Conservation (phyloP, 2,888 invertebrate species). For the Metallyticus violacea region DNA sequence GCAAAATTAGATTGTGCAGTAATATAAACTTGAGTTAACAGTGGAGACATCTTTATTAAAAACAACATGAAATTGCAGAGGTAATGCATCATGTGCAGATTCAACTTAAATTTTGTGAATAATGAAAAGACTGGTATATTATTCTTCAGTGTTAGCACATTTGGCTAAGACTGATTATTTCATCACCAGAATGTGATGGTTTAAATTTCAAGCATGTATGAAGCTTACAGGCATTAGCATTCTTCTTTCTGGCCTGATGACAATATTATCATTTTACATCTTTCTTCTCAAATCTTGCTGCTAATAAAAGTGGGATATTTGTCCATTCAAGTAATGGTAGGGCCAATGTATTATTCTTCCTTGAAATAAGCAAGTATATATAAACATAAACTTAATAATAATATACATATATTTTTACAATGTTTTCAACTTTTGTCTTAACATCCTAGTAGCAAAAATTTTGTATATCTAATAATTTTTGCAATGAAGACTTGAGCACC, state of each 20-base stretch:
- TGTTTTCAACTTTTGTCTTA: background rate
- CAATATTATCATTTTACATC: background rate
- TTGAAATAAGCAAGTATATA: background rate
- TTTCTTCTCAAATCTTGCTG: background rate
- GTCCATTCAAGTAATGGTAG: background rate
- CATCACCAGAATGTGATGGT: too few relatives aligned
- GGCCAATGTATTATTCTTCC: background rate
- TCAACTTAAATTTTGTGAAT: too few relatives aligned
- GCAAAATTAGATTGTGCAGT: background rate
- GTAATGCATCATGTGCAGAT: too few relatives aligned
- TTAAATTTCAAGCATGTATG: background rate
- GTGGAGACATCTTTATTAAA: too few relatives aligned
- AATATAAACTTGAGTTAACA: background rate
- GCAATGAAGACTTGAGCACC: background rate
- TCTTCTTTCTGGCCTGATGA: background rate
- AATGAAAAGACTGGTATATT: background rate
- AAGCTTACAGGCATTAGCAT: background rate
- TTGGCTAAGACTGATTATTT: background rate
- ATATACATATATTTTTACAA: conserved; percentile 4
- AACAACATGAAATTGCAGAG: too few relatives aligned
- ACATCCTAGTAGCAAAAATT: background rate
- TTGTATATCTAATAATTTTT: background rate
- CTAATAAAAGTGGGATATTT: background rate
- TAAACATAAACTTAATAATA: background rate
- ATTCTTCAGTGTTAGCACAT: background rate